A percentile compares a stretch with the other conserved stretches of the same genome.
phyloP scores from a whole-genome alignment of 1,140 invertebrate genomes.

The Gryon sp. region DNA sequence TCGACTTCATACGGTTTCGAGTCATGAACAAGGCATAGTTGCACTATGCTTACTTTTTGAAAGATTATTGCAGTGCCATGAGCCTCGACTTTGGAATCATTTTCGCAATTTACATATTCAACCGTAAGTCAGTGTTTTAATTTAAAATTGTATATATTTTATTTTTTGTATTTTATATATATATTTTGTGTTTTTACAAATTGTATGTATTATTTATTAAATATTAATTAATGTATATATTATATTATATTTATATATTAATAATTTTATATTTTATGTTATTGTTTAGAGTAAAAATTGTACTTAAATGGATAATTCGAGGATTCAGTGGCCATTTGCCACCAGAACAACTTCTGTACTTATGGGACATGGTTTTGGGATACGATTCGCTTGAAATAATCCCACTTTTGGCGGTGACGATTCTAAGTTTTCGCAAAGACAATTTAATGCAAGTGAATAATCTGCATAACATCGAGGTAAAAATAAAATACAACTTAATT shows the following conservation, averaged over 20 bases:
- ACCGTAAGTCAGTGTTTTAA: no score
- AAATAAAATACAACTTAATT: slow-evolving; percentile 22
- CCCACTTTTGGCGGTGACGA: slow-evolving; percentile 90
- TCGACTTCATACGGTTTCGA: slow-evolving; percentile 93
- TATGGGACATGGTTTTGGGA: slow-evolving; percentile 96
- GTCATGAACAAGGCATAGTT: slow-evolving; percentile 93
- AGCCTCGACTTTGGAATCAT: slow-evolving; percentile 94
- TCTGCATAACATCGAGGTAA: slow-evolving; percentile 89
- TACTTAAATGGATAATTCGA: slow-evolving; percentile 97
- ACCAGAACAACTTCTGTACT: slow-evolving; percentile 92
- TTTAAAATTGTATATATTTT: no score
- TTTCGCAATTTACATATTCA: slow-evolving; percentile 92
- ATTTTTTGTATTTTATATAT: background rate
- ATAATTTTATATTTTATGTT: slow-evolving; percentile 60
- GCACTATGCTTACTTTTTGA: slow-evolving; percentile 92
- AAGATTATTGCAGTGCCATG: slow-evolving; percentile 92
- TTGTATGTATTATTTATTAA: slow-evolving; percentile 1
- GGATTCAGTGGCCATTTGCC: slow-evolving; percentile 96
- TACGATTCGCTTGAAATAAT: slow-evolving; percentile 95
- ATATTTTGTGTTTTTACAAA: background rate
- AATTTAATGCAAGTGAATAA: slow-evolving; percentile 94
- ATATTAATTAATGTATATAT: background rate
- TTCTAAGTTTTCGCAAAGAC: slow-evolving; percentile 94
- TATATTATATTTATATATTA: background rate
- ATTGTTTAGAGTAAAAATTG: slow-evolving; percentile 90